Evolutionary conservation across 2,113 vertebrate genomes (phyloP), one percentile per base, ranked within the genome.

Genomic region (Gasterosteus aculeatus): DNA sequence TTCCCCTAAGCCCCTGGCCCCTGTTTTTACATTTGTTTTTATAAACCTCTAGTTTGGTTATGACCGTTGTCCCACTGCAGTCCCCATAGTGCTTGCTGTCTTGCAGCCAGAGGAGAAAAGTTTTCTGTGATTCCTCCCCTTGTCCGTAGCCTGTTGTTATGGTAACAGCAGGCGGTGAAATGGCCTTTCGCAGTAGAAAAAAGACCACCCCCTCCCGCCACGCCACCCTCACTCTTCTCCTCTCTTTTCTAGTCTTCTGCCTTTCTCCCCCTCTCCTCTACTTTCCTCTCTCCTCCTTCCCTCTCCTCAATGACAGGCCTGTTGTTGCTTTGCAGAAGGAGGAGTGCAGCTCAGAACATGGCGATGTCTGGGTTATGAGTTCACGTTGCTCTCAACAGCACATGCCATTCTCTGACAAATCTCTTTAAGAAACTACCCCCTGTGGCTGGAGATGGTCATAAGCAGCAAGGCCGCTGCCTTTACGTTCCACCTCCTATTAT

Each of bases 141-240:
- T 47, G 49, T 89, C 85, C 80, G 84, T 85, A 81, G 86, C 80
- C 83, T 69, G 93, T 94, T 91, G 89, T 90, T 91, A 91, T 93
- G 88, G 91, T 87, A 91, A 92, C 91, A 78, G 74, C 84, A 83
- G 89, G 90, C 92, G 88, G 89, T 89, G 88, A 93, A 93, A 93
- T 92, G 90, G 89, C 92, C 91, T 92, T 92, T 92, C 85, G 91
- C 75, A 85, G 71, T 76, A 53, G 64, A 75, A 75, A 70, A 59
- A 15, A 70, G 76, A 67, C 63, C 71, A 59, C 84, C 88, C 67
- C 82, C 84, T 77, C 81, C 62, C 54, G 22, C 22, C 22, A 26
- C 22, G 22, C 22, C 22, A 26, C 22, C 10, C 51, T 46, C 73
- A 33, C 66, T 75, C 64, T 41, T 44, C 39, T 41, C 39, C 39